Base-by-base conservation (phyloP, 2,797 vertebrate species). In the Caiman crocodilus region DNA sequence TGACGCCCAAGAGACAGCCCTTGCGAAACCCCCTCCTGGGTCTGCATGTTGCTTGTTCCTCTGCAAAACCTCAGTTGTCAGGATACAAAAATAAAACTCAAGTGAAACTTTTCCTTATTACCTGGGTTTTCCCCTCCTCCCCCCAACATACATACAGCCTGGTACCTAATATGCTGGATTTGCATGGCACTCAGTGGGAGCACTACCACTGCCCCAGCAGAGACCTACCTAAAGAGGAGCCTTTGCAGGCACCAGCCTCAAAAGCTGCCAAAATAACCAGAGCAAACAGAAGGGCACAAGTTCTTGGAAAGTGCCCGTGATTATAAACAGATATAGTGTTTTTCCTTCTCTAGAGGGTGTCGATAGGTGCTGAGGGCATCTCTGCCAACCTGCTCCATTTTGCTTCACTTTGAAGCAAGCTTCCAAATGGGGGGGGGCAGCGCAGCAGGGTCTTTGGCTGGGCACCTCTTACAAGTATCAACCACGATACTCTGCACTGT, bases 1-100 rank as follows among this genome's bases (percentile, higher is more conserved):
- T 21, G 95, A 90, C 97, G 98, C 98, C 97, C 98, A 97, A 97
- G 97, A 98, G 97, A 98, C 95, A 0, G 60, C 0, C 1, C 96
- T 96, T 97, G 98, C 95, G 96, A 95, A 97, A 96, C 96, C 93
- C 86, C 94, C 97, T 95, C 57, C 5, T 18, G 84, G 63, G 86
- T 82, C 87, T 88, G 80, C 56, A 35, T 12, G 76, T 67, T 89
- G 85, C 56, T 28, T n/a, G 90, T 74, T 90, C 59, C 90, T 35
- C 79, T 63, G 87, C 83, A 83, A 92, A 84, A 83, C 30, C 80
- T 84, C 91, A 63, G 85, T 35, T 14, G 55, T 67, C 84, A 83
- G 85, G 85, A 75, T 80, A 93, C 88, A 92, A 83, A 93, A 92
- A 84, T 76, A 84, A 92, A 93, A 84, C 87, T 2, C 18, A 0